A percentile compares a stretch with the other conserved stretches of the same genome.
These are phyloP conservation scores for Tetranychus truncatus DNA, from an alignment of 2,888 invertebrate species.

Conservation along the genomic window DNA sequence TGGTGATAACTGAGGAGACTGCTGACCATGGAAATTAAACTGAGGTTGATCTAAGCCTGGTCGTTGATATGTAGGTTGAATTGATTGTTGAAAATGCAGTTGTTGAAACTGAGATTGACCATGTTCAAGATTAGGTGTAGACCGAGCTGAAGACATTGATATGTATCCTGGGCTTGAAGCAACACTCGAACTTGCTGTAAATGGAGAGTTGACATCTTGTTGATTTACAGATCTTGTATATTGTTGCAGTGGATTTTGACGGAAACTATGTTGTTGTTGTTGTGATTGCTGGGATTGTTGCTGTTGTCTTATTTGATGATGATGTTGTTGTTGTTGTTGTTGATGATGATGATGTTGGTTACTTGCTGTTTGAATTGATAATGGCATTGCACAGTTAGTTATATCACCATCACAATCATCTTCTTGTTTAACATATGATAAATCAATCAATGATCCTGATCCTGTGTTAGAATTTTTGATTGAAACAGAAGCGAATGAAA, in stretches of 20 bases:
- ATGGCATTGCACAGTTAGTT: background rate
- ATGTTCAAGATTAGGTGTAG: background rate
- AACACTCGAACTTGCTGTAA: background rate
- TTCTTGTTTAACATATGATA: background rate
- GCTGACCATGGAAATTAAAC: background rate
- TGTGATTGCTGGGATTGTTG: background rate
- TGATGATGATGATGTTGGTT: background rate
- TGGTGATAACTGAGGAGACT: background rate
- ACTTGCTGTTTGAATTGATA: background rate
- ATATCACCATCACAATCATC: background rate
- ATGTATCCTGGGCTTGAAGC: background rate
- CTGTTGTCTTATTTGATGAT: background rate
- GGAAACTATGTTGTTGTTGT: background rate
- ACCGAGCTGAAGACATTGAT: background rate
- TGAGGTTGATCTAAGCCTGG: background rate
- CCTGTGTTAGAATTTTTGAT: background rate
- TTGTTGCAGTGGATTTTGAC: background rate
- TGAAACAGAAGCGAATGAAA: background rate
- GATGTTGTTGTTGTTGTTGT: background rate
- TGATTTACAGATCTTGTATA: background rate
- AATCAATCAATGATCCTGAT: background rate
- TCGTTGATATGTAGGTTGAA: background rate
- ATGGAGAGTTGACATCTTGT: background rate
- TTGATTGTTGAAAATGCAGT: background rate
- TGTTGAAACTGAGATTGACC: background rate